phyloP scores from a whole-genome alignment of 2,113 vertebrate genomes.

The Cyanoramphus novaezelandiae region DNA sequence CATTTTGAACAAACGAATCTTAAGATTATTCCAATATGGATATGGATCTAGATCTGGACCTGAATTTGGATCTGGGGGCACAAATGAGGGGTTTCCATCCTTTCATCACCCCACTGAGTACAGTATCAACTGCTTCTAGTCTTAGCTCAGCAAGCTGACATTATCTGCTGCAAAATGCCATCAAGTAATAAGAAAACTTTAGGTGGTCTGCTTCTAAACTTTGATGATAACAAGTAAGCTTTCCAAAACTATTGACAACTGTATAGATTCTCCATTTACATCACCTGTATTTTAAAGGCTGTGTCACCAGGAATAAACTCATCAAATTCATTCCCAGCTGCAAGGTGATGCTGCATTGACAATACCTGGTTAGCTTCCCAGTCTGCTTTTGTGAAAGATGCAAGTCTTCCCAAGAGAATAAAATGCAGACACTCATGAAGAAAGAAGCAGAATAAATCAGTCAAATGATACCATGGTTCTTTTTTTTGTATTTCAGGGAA shows the following conservation, averaged over 20 bases:
- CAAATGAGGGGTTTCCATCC: not conserved
- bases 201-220: not conserved
- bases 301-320: constrained; percentile 5
- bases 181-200: constrained; percentile 1
- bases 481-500: constrained; percentile 22
- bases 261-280: constrained; percentile 24
- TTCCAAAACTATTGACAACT: constrained; percentile 24
- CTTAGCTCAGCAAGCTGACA: not conserved
- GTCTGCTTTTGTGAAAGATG: not conserved
- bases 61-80: not conserved
- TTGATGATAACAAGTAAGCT: constrained; percentile 21
- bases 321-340: constrained; percentile 13
- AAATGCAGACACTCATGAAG: not conserved
- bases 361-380: constrained; percentile 12
- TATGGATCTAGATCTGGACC: not conserved
- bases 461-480: not conserved
- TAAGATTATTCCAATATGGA: not conserved
- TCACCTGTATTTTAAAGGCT: constrained; percentile 23
- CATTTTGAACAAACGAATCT: not conserved
- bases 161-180: not conserved
- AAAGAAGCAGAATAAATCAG: constrained; percentile 41
- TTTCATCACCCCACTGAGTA: not conserved
- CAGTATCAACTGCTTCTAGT: not conserved
- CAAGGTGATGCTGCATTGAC: not conserved
- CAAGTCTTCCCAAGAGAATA: not conserved